Base-by-base conservation (phyloP, 1,140 invertebrate species). In the Macrotrachela quadricornifera region DNA sequence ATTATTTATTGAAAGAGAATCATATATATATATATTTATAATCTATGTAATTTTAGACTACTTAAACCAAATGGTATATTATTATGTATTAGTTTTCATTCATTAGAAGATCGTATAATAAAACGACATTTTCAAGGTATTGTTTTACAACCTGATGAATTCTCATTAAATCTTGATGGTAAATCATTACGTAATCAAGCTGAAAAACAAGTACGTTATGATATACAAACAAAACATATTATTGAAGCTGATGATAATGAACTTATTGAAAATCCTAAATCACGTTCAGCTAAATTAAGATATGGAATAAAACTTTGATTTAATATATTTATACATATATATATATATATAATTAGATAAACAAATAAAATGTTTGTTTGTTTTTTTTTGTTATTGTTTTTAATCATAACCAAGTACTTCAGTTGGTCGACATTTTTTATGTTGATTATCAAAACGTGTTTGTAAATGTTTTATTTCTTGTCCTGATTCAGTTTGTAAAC, bases 101-200 rank as follows among this genome's bases (percentile, higher is more conserved):
- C 83, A 0, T 68, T 92, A 18, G 90, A 96, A 74, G 88, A 95
- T 69, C 80, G 80, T n/a, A 84, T 95, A 56, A 78, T 92, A 0
- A 94, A 95, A 69, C 72, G 84, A 38, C 85, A 92, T 68, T 74
- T 96, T 36, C 70, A 76, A 47, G 83, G 81, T 1, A 79, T 83
- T 15, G 12, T 63, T 83, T n/a, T 63, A 77, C 16, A 60, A 71
- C 8, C 62, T 82, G 12, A 71, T 77, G 38, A 62, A 75, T 49
- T 73, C 74, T 38, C 75, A 4, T 30, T 8, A 4, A 8, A 30
- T 30, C 21, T 30, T 30, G 21, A 30, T 30, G 21, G 8, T 30
- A 30, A 2, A 30, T 30, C 21, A 30, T 8, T 30, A 8, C 21
- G 21, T 30, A 30, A 30, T 30, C 21, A 30, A 30, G 21, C 21